Percentiles rank a stretch among this genome's conserved stretches.
phyloP scores from a whole-genome alignment of 2,113 vertebrate genomes.

The Barnardius zonarius region DNA sequence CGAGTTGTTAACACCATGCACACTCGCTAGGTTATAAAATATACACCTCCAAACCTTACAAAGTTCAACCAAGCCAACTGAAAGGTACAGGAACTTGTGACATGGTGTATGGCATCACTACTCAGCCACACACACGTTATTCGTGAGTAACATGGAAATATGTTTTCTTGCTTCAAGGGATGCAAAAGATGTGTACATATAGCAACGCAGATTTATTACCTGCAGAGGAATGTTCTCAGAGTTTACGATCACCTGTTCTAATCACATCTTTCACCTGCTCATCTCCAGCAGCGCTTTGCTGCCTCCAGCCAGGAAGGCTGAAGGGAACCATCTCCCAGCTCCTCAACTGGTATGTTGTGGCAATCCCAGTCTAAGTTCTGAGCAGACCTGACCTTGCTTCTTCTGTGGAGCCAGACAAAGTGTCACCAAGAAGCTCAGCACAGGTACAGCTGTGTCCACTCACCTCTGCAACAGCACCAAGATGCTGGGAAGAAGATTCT shows the following conservation, averaged over 20 bases:
- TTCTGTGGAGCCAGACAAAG: not conserved
- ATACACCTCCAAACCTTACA: not conserved
- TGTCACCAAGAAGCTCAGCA: not conserved
- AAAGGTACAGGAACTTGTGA: not conserved
- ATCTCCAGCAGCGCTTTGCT: not conserved
- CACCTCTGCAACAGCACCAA: conserved; percentile 96
- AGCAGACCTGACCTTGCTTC: not conserved
- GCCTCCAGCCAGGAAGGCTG: not conserved
- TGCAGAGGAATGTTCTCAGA: not conserved
- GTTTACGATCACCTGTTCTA: fast-evolving
- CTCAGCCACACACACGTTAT: not conserved
- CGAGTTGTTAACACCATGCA: not conserved
- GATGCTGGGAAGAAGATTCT: conserved; percentile 92
- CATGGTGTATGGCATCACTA: too few species aligned
- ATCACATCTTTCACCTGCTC: not conserved
- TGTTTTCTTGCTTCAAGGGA: not conserved
- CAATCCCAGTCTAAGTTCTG: not conserved
- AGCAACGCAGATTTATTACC: not conserved
- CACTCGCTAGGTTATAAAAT: not conserved
- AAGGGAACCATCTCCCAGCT: not conserved
- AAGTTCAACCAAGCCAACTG: not conserved
- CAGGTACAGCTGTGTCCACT: not conserved
- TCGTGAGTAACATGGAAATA: not conserved
- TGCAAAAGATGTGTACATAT: fast-evolving
- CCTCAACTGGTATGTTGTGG: fast-evolving